phyloP scores from a whole-genome alignment of 37 sponge, comb jelly and placozoan species.

The Beroe forskalii region DNA sequence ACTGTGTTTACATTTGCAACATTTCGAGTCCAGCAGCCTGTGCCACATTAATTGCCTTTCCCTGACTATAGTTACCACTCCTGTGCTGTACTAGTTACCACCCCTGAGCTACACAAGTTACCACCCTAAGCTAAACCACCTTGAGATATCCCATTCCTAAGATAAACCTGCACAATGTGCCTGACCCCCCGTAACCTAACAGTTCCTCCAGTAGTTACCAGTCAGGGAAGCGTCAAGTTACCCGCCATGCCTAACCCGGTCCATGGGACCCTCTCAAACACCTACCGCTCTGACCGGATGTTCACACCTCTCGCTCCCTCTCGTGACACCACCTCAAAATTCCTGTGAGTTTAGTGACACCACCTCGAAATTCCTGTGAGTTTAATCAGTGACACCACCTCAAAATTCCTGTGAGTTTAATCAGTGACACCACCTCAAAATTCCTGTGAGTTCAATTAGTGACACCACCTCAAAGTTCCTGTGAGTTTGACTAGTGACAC shows the following conservation, averaged over 20 bases:
- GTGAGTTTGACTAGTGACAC: not conserved
- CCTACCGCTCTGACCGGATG: constrained; percentile 30
- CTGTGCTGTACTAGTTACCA: no score
- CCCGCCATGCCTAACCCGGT: constrained; percentile 11
- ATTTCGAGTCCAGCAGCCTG: no score
- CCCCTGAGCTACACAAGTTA: no score
- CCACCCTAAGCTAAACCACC: no score
- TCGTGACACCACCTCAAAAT: not conserved
- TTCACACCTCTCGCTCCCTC: constrained; percentile 21
- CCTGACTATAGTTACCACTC: no score
- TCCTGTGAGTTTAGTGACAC: not conserved
- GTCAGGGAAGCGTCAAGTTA: not conserved
- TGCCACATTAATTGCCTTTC: no score
- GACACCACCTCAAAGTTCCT: not conserved
- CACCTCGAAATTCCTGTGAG: constrained; percentile 12
- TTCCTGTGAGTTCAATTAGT: not conserved
- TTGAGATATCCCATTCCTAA: no score
- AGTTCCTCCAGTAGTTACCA: not conserved
- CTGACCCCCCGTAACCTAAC: not conserved
- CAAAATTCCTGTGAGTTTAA: not conserved
- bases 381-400: not conserved
- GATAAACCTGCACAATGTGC: no score
- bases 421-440: no score
- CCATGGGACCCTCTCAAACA: constrained; percentile 13
- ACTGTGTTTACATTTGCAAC: no score